Conservation (phyloP, 2,888 invertebrate genomes). For the Drosophila meridiana region DNA sequence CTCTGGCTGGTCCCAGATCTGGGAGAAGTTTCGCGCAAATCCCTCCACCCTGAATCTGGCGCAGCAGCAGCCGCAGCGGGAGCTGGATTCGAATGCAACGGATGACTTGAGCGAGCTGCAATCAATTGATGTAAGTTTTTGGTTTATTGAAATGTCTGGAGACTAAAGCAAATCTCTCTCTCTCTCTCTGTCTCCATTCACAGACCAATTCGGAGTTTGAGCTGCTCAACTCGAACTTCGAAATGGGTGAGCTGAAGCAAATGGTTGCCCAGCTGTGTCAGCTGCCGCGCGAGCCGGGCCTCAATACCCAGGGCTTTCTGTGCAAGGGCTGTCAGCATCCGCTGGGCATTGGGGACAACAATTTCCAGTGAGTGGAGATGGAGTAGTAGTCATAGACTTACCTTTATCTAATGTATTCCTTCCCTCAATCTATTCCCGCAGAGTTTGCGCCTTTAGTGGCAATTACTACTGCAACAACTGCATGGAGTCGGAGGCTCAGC, state of each 20-base stretch:
- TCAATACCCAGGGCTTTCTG: conserved; percentile 94
- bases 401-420: not conserved
- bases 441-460: conserved; percentile 94
- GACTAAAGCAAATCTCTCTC: not conserved
- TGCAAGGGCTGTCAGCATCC: conserved; percentile 88
- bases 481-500: conserved; percentile 91
- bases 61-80: conserved; percentile 36
- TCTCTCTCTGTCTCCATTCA: not conserved
- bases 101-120: conserved; percentile 62
- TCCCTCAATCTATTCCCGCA: conserved; percentile 62
- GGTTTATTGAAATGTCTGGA: not conserved
- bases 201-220: conserved; percentile 87
- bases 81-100: conserved; percentile 31
- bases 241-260: conserved; percentile 86
- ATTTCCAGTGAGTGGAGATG: conserved; percentile 69
- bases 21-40: conserved; percentile 82
- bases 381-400: not conserved
- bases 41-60: conserved; percentile 45
- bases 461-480: conserved; percentile 96
- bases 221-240: conserved; percentile 87
- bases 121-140: conserved; percentile 55
- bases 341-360: conserved; percentile 88
- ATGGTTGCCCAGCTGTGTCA: conserved; percentile 89
- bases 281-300: conserved; percentile 91
- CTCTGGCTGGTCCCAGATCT: conserved; percentile 87